Base-by-base conservation (phyloP, 2,113 vertebrate species). In the Sinocyclocheilus rhinocerous region DNA sequence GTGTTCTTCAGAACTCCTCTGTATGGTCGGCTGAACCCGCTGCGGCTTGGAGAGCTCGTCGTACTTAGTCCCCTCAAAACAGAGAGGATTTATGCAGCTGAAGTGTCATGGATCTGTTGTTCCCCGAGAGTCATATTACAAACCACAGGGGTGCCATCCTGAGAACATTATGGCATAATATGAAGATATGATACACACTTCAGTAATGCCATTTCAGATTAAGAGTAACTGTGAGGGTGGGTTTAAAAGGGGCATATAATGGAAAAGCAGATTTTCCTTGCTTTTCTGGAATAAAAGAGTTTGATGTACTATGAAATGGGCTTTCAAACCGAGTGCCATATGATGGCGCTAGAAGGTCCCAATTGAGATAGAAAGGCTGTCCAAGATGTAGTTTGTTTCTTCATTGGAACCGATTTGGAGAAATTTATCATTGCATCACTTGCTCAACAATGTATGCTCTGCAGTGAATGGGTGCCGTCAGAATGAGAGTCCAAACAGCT, bases 121-220 rank as follows among this genome's bases (percentile, higher is more conserved):
- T 87, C 85, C 75, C 61, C 26, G 79, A 82, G 26, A 84, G 80
- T 82, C 86, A 87, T 86, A 84, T 87, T 87, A 89, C 50, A 63
- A 81, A 83, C 75, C 75, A 75, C 86, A 89, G 83, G 67, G 87
- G 79, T 39, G 57, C 69, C 55, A 83, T 70, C 75, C 52, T 6
- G 20, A 61, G 55, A 87, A 79, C 84, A 77, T 52, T 80, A 70
- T 59, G 67, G 75, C 39, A 77, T 89, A 85, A 87, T 85, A 76
- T 86, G 86, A 85, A 84, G 86, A 87, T 87, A 87, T 87, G 84
- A 85, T 87, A 81, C 85, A 89, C 80, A 87, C 79, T 86, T 83
- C 83, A 84, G 65, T 83, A 89, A 87, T 76, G 75, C 82, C 81
- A 77, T 69, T 87, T 83, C 83, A 83, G 81, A 77, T 85, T 77